Base-by-base conservation (phyloP, 2,888 invertebrate species). In the Andricus quercusramuli region DNA sequence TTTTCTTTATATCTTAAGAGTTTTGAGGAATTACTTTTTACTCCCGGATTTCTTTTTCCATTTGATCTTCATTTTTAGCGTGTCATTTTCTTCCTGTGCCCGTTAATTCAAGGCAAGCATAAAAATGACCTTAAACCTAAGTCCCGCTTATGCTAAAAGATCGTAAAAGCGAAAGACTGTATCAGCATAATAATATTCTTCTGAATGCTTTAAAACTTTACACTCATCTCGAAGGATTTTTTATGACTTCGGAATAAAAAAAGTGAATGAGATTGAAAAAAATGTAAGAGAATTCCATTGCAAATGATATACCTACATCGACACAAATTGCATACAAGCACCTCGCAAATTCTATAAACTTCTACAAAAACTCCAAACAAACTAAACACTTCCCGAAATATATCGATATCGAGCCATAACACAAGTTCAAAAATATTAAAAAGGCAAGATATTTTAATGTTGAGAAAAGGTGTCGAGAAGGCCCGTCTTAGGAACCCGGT, bases 191-290 rank as follows among this genome's bases (percentile, higher is more conserved):
- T 56, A 74, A 56, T 51, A 56, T 32, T 74, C n/a, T 56, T 8
- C 29, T 17, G 20, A 20, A 70, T 11, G 20, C 25, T 29, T 51
- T 15, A 25, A 51, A 25, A 32, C 51, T 29, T 70, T 70, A 70
- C 11, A n/a, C 13, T n/a, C 29, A 20, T 9, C 20, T 20, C 32
- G 20, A 47, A 29, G 29, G 56, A 74, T 32, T 74, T 51, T 56
- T 56, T 74, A 56, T 74, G 32, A 5, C 56, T 74, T 74, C 5
- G 15, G 25, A 62, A 25, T 70, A 70, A 70, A 70, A 67, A 67
- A 70, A 44, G 25, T 47, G 44, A 70, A 70, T 51, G 78, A 77
- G 79, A 77, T 37, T 29, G 79, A 79, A 80, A 59, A 79, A 32
- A 51, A 76, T 74, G 17, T 6, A 68, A 79, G 79, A 70, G 47